Percentiles rank a stretch among this genome's conserved stretches.
Conservation (phyloP, 1,140 invertebrate species). For the fruit fly (Drosophila melanogaster) region DNA sequence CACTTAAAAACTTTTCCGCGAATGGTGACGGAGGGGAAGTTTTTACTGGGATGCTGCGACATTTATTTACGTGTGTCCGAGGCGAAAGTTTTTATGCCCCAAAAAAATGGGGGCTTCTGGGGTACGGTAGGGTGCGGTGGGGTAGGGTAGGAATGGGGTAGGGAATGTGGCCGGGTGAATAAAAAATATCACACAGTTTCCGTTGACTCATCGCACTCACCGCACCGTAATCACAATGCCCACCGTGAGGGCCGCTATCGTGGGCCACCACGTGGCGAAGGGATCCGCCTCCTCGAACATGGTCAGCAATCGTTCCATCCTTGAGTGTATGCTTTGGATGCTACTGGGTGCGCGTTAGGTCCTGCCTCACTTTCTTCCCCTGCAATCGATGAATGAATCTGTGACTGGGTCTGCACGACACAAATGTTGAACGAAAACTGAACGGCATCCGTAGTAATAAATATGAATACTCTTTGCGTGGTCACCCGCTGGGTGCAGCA, state of each 20-base stretch:
- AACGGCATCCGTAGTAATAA: constrained; percentile 64
- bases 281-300: constrained; percentile 82
- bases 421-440: constrained; percentile 53
- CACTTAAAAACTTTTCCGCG: constrained; percentile 77
- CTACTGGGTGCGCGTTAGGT: neutral
- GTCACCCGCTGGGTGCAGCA: constrained; percentile 25
- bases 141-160: too few species aligned
- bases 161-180: neutral
- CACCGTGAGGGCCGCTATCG: constrained; percentile 75
- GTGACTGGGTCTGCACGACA: constrained; percentile 48
- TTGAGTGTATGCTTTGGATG: neutral
- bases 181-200: constrained; percentile 30
- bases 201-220: constrained; percentile 71
- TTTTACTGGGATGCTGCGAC: constrained; percentile 55
- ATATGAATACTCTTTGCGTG: constrained; percentile 70
- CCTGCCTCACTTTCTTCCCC: constrained; percentile 15
- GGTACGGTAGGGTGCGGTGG: neutral
- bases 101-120: constrained; percentile 40
- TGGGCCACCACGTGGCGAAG: constrained; percentile 84
- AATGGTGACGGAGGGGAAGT: constrained; percentile 40
- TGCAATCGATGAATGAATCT: constrained; percentile 53
- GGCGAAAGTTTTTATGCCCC: constrained; percentile 57
- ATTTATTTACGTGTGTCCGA: constrained; percentile 72
- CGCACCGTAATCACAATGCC: constrained; percentile 79
- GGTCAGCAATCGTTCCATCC: constrained; percentile 71